Conservation (phyloP, 2,888 invertebrate genomes). For the Caenorhabditis sp. region DNA sequence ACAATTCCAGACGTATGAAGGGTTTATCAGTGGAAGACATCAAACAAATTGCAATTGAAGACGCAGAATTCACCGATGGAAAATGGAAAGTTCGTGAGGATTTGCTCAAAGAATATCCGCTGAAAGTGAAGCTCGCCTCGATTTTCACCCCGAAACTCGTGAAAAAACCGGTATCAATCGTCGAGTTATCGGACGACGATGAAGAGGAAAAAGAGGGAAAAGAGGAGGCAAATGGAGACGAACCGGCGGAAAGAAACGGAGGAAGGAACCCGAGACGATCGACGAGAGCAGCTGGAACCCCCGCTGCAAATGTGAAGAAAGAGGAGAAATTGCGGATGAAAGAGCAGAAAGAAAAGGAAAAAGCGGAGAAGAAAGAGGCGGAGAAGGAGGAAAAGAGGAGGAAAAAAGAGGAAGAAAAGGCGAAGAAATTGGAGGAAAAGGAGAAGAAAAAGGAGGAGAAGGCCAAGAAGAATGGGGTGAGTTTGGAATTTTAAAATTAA, state of each 20-base stretch:
- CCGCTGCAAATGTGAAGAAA: slow-evolving; percentile 15
- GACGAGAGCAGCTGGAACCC: slow-evolving; percentile 11
- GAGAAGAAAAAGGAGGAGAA: slow-evolving; percentile 28
- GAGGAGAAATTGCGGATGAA: slow-evolving; percentile 11
- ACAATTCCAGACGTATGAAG: slow-evolving; percentile 51
- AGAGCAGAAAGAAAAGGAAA: slow-evolving; percentile 26
- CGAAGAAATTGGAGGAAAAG: slow-evolving; percentile 38
- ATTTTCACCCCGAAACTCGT: slow-evolving; percentile 39
- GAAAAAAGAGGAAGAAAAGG: slow-evolving; percentile 18
- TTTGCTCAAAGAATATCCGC: slow-evolving; percentile 13
- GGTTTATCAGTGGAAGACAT: slow-evolving; percentile 40
- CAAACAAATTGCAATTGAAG: slow-evolving; percentile 35
- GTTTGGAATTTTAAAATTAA: too few species aligned
- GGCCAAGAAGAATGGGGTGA: slow-evolving; percentile 18
- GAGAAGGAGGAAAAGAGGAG: slow-evolving; percentile 27
- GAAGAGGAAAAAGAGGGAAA: neutral
- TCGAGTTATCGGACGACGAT: neutral
- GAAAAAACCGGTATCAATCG: neutral
- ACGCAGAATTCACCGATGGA: slow-evolving; percentile 34
- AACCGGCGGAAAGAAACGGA: slow-evolving; percentile 9
- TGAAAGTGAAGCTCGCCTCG: slow-evolving; percentile 23
- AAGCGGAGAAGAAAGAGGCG: slow-evolving; percentile 34
- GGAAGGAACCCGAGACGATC: slow-evolving; percentile 1
- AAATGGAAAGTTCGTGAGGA: slow-evolving; percentile 54
- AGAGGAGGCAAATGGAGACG: neutral